Evolutionary conservation across 2,888 invertebrate species (phyloP).

Genomic region (Rhogogaster chlorosoma): DNA sequence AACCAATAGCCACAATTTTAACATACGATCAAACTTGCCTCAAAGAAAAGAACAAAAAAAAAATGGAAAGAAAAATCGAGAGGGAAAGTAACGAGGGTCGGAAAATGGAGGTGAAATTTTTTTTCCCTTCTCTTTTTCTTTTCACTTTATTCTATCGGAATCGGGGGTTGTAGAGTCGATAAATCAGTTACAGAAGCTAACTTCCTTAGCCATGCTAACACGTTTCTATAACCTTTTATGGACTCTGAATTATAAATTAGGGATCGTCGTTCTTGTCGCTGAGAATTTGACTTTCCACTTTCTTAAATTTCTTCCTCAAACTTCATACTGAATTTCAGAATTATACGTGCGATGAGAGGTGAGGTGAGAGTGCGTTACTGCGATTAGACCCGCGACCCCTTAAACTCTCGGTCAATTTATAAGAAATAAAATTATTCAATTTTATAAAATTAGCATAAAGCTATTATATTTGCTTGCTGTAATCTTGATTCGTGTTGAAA

Average conservation of each 20-base stretch:
- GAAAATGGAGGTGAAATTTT: neutral
- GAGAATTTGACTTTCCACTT: neutral
- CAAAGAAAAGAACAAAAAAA: neutral
- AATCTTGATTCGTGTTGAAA: neutral
- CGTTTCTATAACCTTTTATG: neutral
- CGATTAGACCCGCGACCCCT: neutral
- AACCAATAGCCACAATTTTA: neutral
- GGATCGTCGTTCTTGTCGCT: neutral
- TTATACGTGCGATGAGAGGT: neutral
- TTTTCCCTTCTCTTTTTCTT: neutral
- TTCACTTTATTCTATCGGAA: neutral
- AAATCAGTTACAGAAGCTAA: slow-evolving; percentile 18
- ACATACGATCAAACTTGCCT: neutral
- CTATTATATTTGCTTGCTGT: neutral
- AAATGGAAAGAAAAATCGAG: neutral
- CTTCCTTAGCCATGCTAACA: neutral
- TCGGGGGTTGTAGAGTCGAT: neutral
- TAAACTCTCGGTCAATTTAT: neutral
- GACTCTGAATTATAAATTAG: neutral
- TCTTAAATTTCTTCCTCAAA: neutral
- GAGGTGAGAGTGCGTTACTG: no score
- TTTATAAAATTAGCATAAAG: neutral
- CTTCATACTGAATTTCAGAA: neutral
- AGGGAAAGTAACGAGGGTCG: neutral
- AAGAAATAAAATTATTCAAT: neutral